Evolutionary conservation across 2,113 vertebrate species (phyloP), one percentile per base, ranked within the genome.

Genomic region (Gambusia holbrooki): DNA sequence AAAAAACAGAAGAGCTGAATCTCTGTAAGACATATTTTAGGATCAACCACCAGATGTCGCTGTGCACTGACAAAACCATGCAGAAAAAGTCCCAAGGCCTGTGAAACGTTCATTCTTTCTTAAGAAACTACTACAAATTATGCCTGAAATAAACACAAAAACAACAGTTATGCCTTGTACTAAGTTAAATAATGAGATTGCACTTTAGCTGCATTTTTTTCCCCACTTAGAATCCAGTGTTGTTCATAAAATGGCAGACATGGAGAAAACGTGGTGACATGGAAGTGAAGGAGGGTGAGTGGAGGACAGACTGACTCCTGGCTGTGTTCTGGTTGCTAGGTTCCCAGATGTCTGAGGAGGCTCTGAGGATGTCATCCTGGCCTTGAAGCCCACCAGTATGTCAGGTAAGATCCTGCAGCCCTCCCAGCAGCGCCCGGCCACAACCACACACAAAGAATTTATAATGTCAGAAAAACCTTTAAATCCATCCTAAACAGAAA

Each of bases 371-470:
- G 92, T 90, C 72, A 84, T 82, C 90, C 84, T 77, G 87, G 82
- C 91, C 93, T 74, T 95, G 88, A 94, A 90, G 77, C 87, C 87
- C 91, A 90, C 87, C 94, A 94, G 93, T 90, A 95, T 95, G 94
- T 95, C 94, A 94, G 94, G 94, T 95, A 80, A 90, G 92, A 74
- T 30, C 8, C 40, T 2, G 19, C 6, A 25, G 17, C 45, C 45
- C 45, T 48, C 45, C 15, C 14, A 17, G 17, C 45, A 48, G 45
- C 17, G 17, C 17, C 14, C 5, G 0, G 5, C 14, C 45, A 19
- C 1, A 2, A 48, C 45, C 15, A 48, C 15, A 48, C 45, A 48
- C 45, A 48, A 48, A 48, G 5, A 48, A 48, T 48, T 48, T 15
- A 17, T 4, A 48, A 45, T 3, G 4, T 6, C 17, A 19, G 17